Percentiles rank a stretch among this genome's conserved stretches.
These are phyloP conservation scores for Theretra japonica DNA, from an alignment of 2,888 invertebrate species.

Conservation along the genomic window DNA sequence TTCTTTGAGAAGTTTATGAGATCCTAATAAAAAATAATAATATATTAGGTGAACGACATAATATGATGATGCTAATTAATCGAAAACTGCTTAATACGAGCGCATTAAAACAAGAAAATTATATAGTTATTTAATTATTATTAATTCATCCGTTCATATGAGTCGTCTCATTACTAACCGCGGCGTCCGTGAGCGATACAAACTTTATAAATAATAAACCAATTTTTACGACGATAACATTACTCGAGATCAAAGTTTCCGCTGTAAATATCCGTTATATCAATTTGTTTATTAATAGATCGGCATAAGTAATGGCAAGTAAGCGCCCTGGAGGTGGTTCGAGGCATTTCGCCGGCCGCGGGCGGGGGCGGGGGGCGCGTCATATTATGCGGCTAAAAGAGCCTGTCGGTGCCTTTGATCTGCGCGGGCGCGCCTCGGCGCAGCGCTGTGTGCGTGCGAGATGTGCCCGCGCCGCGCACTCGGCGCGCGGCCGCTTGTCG, in stretches of 20 bases:
- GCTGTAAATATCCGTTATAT: slow-evolving; percentile 73
- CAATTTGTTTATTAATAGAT: slow-evolving; percentile 83
- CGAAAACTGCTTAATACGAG: not conserved
- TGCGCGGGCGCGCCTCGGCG: slow-evolving; percentile 63
- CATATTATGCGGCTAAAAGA: slow-evolving; percentile 85
- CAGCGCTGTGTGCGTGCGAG: slow-evolving; percentile 62
- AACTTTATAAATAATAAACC: slow-evolving; percentile 39
- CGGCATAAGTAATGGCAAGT: slow-evolving; percentile 82
- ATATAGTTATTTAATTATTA: slow-evolving; percentile 11
- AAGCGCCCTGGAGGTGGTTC: slow-evolving; percentile 74
- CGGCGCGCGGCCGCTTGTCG: slow-evolving; percentile 77
- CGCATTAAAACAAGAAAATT: not conserved
- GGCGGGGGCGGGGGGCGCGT: slow-evolving; percentile 77
- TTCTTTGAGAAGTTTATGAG: slow-evolving; percentile 5
- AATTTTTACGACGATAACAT: slow-evolving; percentile 49
- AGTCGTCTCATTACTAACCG: slow-evolving; percentile 3
- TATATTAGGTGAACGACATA: not conserved
- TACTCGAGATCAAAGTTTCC: slow-evolving; percentile 59
- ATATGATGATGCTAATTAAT: slow-evolving; percentile 8
- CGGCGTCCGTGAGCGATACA: slow-evolving; percentile 1
- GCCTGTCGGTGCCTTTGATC: slow-evolving; percentile 85
- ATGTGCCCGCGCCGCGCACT: slow-evolving; percentile 33
- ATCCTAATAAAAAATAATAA: slow-evolving; percentile 8
- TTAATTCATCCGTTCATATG: slow-evolving; percentile 7
- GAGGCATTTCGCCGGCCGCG: slow-evolving; percentile 71